These are phyloP conservation scores for Brachionus calyciflorus DNA, from an alignment of 1,140 invertebrate species.

Conservation along the genomic window DNA sequence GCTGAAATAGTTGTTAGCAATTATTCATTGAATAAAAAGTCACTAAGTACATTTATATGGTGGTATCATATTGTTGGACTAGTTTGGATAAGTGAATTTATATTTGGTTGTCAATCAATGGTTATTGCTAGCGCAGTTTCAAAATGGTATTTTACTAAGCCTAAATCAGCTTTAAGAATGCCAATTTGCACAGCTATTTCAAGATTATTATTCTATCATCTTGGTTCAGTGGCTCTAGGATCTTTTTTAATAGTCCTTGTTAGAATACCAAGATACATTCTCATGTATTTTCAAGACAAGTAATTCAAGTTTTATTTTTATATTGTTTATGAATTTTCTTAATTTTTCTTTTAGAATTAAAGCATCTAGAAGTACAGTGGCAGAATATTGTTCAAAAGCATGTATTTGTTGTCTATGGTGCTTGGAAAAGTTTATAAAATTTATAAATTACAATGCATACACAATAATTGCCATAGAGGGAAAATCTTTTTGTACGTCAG, in stretches of 20 bases:
- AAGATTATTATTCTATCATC: slow-evolving; percentile 77
- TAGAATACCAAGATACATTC: slow-evolving; percentile 80
- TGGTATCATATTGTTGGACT: slow-evolving; percentile 79
- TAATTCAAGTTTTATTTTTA: slow-evolving; percentile 78
- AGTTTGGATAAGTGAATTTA: slow-evolving; percentile 85
- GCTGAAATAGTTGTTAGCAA: background rate
- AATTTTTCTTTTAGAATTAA: slow-evolving; percentile 68
- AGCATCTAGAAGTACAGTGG: slow-evolving; percentile 68
- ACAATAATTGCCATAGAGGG: slow-evolving; percentile 90
- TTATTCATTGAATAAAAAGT: background rate
- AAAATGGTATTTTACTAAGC: slow-evolving; percentile 88
- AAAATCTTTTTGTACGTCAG: slow-evolving; percentile 82
- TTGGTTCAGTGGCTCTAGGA: slow-evolving; percentile 84
- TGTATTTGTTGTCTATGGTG: slow-evolving; percentile 86
- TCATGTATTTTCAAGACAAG: slow-evolving; percentile 79
- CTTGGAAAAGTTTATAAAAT: slow-evolving; percentile 78
- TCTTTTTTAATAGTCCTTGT: slow-evolving; percentile 84
- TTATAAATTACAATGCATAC: slow-evolving; percentile 83
- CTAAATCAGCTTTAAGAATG: slow-evolving; percentile 66
- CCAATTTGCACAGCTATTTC: slow-evolving; percentile 64
- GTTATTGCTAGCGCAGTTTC: slow-evolving; percentile 75
- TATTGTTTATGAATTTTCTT: slow-evolving; percentile 83
- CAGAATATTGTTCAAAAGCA: slow-evolving; percentile 65
- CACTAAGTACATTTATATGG: slow-evolving; percentile 56
- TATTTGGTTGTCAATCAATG: slow-evolving; percentile 84